Evolutionary conservation across 2,797 vertebrate species (phyloP).

Genomic region (Rhincodon typus): DNA sequence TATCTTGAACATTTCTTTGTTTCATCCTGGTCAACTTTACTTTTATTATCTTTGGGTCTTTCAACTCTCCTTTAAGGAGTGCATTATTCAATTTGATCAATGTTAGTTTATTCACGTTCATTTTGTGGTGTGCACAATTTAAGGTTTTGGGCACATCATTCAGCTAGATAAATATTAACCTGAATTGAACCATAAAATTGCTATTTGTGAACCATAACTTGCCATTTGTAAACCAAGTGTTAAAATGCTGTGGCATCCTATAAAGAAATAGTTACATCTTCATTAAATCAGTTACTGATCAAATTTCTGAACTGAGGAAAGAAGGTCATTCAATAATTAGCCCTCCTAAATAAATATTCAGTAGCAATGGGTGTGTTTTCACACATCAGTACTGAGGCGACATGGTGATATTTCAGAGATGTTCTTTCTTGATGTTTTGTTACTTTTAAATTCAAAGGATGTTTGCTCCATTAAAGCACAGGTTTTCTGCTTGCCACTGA

Average conservation of each 20-base stretch:
- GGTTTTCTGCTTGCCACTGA: not conserved
- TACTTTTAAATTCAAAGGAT: not conserved
- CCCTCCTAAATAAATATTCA: not conserved
- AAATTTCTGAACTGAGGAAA: not conserved
- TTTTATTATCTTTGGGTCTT: not conserved
- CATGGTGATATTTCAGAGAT: not conserved
- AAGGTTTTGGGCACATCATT: not conserved
- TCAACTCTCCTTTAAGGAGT: not conserved
- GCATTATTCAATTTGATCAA: not conserved
- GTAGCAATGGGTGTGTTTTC: not conserved
- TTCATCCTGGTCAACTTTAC: not conserved
- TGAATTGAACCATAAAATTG: not conserved
- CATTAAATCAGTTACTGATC: not conserved
- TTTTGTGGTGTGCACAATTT: not conserved
- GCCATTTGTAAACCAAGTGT: not conserved
- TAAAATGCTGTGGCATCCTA: not conserved
- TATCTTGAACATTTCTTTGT: not conserved
- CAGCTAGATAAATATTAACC: not conserved
- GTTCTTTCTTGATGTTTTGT: not conserved
- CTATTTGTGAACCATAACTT: too few species aligned
- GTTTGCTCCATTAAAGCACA: not conserved
- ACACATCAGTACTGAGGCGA: not conserved
- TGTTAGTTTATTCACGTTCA: not conserved
- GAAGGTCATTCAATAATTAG: not conserved
- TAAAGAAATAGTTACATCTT: not conserved